Percentiles rank a stretch among this genome's conserved stretches.
Conservation (phyloP, 2,888 invertebrate species). For the Acronicta psi region DNA sequence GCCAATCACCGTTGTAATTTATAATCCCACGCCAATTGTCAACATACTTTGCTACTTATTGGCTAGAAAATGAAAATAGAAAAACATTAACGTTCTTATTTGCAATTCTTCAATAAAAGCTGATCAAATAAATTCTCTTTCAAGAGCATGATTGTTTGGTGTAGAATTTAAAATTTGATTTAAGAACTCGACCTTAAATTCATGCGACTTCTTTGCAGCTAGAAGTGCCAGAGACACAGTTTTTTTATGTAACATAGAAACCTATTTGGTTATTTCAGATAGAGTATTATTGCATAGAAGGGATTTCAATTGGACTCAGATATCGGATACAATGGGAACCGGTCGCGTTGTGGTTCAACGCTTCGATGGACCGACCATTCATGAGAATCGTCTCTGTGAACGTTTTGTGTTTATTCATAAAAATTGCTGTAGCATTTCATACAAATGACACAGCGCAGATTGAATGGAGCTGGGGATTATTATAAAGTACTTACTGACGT, state of each 20-base stretch:
- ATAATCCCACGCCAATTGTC: constrained; percentile 32
- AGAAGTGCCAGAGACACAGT: constrained; percentile 3
- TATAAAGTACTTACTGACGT: constrained; percentile 17
- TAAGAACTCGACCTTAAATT: constrained; percentile 20
- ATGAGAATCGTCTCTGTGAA: constrained; percentile 45
- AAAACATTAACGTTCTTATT: constrained; percentile 7
- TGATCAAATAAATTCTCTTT: no score
- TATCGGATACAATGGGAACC: constrained; percentile 54
- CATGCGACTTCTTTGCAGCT: no score
- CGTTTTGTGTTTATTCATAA: constrained; percentile 40
- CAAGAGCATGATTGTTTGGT: not conserved
- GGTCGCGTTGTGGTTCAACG: constrained; percentile 51
- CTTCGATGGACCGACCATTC: constrained; percentile 48
- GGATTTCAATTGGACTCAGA: constrained; percentile 38
- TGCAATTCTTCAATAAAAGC: not conserved
- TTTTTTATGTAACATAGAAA: constrained; percentile 2
- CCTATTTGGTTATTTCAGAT: constrained; percentile 37
- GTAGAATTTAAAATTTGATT: not conserved
- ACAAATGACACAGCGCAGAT: not conserved
- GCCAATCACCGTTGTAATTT: constrained; percentile 22
- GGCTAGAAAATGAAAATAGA: constrained; percentile 3
- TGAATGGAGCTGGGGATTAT: not conserved
- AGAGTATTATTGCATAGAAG: constrained; percentile 26
- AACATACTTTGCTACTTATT: constrained; percentile 9
- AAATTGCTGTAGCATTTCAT: constrained; percentile 14